Evolutionary conservation across 1,140 invertebrate genomes (phyloP).

Genomic region (Calycopis cecrops): DNA sequence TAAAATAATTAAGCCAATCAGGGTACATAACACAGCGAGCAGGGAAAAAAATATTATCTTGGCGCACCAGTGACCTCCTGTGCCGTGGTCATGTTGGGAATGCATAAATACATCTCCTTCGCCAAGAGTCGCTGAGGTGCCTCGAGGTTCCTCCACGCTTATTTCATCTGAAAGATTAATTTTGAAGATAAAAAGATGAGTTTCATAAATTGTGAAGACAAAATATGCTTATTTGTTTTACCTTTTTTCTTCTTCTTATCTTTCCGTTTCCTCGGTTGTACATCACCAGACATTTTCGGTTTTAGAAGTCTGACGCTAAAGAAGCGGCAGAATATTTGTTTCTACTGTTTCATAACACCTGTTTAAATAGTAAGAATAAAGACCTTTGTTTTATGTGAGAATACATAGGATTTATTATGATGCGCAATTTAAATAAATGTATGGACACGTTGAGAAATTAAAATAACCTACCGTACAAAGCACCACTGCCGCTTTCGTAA

Average conservation of each 20-base stretch:
- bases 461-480: slow-evolving; percentile 68
- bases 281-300: slow-evolving; percentile 81
- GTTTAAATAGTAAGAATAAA: slow-evolving; percentile 58
- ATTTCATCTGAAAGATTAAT: slow-evolving; percentile 51
- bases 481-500: slow-evolving; percentile 57
- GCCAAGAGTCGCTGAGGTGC: slow-evolving; percentile 53
- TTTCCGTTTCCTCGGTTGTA: slow-evolving; percentile 83
- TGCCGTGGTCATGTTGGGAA: slow-evolving; percentile 82
- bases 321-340: slow-evolving; percentile 47
- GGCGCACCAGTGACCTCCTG: slow-evolving; percentile 87
- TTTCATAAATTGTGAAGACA: too few species aligned
- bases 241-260: slow-evolving; percentile 84
- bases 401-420: slow-evolving; percentile 34
- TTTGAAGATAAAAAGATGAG: too few species aligned
- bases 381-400: slow-evolving; percentile 36
- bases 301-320: slow-evolving; percentile 48
- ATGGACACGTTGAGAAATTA: slow-evolving; percentile 64
- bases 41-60: slow-evolving; percentile 88
- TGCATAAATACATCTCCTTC: slow-evolving; percentile 83
- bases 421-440: slow-evolving; percentile 61
- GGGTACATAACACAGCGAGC: slow-evolving; percentile 80
- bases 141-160: slow-evolving; percentile 56
- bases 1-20: slow-evolving; percentile 85
- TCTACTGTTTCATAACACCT: slow-evolving; percentile 69
- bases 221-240: slow-evolving; percentile 43